These are phyloP conservation scores for Eristalis arbustorum DNA, from an alignment of 2,888 invertebrate species.

Conservation along the genomic window DNA sequence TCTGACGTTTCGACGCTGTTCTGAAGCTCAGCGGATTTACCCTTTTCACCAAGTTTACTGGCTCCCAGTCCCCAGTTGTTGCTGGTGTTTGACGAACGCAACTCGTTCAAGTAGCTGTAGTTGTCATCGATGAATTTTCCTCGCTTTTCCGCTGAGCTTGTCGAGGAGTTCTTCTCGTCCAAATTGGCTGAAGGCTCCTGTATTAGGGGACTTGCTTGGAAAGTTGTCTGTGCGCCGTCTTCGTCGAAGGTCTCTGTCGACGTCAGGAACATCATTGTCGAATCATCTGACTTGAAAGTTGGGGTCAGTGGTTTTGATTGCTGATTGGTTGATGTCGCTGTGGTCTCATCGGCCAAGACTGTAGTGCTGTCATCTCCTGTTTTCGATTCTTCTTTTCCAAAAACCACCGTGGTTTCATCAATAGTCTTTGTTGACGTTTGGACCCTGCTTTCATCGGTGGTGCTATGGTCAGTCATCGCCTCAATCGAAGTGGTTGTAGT, in stretches of 20 bases:
- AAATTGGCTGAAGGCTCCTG: not conserved
- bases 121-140: slow-evolving; percentile 77
- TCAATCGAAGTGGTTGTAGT: not conserved
- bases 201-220: not conserved
- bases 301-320: not conserved
- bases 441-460: not conserved
- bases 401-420: not conserved
- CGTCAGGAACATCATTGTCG: slow-evolving; percentile 11
- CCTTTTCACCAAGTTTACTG: slow-evolving; percentile 74
- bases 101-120: slow-evolving; percentile 76
- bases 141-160: slow-evolving; percentile 73
- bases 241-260: slow-evolving; percentile 35
- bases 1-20: slow-evolving; percentile 56
- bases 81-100: slow-evolving; percentile 76
- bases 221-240: slow-evolving; percentile 19
- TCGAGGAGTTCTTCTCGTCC: not conserved
- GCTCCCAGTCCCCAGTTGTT: slow-evolving; percentile 78
- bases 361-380: not conserved
- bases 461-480: not conserved
- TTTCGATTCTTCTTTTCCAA: not conserved
- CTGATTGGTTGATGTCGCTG: not conserved
- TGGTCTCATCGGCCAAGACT: not conserved
- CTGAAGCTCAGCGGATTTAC: slow-evolving; percentile 50
- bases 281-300: slow-evolving; percentile 1
- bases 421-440: not conserved